Conservation (phyloP, 2,113 vertebrate species). For the Gadus chalcogrammus region DNA sequence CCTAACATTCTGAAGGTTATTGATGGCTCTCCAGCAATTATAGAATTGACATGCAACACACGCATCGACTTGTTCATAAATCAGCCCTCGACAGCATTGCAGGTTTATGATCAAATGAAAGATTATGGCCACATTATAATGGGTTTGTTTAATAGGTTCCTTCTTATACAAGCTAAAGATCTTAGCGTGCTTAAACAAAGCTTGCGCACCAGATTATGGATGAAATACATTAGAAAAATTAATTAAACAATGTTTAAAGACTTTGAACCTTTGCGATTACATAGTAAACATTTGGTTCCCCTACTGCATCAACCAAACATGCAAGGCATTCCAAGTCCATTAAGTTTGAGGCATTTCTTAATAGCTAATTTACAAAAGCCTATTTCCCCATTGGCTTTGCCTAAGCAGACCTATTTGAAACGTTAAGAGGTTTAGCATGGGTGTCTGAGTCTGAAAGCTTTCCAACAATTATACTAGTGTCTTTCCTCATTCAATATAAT, state of each 20-base stretch:
- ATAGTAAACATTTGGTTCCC: background rate
- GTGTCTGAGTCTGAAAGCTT: background rate
- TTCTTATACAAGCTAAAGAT: no score
- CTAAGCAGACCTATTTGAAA: constrained; percentile 21
- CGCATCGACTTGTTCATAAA: no score
- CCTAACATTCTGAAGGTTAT: no score
- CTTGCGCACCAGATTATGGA: background rate
- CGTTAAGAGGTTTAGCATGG: background rate
- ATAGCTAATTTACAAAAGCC: background rate
- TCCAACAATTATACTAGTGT: background rate
- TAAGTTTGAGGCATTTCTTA: background rate
- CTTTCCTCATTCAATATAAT: background rate
- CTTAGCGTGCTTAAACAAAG: no score
- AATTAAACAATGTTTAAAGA: background rate
- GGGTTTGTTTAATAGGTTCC: no score
- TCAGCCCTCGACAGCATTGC: no score
- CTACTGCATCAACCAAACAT: constrained; percentile 28
- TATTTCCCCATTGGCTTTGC: constrained; percentile 5
- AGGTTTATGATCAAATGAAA: no score
- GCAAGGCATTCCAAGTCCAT: constrained; percentile 11
- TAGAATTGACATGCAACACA: no score
- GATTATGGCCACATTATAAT: no score
- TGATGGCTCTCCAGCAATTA: no score
- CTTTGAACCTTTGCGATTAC: no score
- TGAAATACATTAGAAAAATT: background rate